A percentile compares a stretch with the other conserved stretches of the same genome.
phyloP scores from a whole-genome alignment of 2,797 vertebrate species.

The Miichthys miiuy region DNA sequence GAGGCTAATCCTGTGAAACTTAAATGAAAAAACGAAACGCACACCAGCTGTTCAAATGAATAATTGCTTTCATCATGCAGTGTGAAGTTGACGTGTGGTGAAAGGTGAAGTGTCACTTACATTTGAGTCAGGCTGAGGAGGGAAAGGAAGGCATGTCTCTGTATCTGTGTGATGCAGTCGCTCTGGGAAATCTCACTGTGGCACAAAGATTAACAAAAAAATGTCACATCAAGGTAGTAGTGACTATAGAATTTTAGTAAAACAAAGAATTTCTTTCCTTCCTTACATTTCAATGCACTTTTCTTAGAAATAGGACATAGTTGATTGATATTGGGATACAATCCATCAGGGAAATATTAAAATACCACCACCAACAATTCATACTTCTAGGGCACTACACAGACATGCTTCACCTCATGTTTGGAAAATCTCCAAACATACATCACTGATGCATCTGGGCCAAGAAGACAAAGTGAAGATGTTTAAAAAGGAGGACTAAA shows the following conservation, averaged over 20 bases:
- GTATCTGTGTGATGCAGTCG: slow-evolving; percentile 77
- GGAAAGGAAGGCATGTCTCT: slow-evolving; percentile 80
- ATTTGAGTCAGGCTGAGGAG: slow-evolving; percentile 81
- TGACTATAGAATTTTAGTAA: background rate
- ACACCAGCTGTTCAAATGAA: slow-evolving; percentile 55
- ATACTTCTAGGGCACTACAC: slow-evolving; percentile 48
- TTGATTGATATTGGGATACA: slow-evolving; percentile 65
- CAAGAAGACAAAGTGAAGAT: slow-evolving; percentile 66
- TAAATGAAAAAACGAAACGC: slow-evolving; percentile 54
- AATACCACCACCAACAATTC: slow-evolving; percentile 45
- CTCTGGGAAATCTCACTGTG: slow-evolving; percentile 85
- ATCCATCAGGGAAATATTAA: slow-evolving; percentile 57
- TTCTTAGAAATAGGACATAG: slow-evolving; percentile 66
- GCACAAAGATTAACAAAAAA: slow-evolving; percentile 57
- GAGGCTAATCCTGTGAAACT: slow-evolving; percentile 56
- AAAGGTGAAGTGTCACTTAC: slow-evolving; percentile 75
- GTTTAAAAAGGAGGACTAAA: slow-evolving; percentile 68
- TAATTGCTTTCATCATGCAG: slow-evolving; percentile 36
- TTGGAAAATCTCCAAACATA: slow-evolving; percentile 62
- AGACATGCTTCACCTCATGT: slow-evolving; percentile 44
- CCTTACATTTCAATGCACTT: slow-evolving; percentile 19
- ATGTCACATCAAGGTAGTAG: background rate
- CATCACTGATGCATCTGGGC: slow-evolving; percentile 72
- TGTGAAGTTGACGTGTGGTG: slow-evolving; percentile 33
- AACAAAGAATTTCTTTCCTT: background rate